Evolutionary conservation across 2,797 vertebrate genomes (phyloP), one percentile per base, ranked within the genome.

Genomic region (Micrastur ruficollis): DNA sequence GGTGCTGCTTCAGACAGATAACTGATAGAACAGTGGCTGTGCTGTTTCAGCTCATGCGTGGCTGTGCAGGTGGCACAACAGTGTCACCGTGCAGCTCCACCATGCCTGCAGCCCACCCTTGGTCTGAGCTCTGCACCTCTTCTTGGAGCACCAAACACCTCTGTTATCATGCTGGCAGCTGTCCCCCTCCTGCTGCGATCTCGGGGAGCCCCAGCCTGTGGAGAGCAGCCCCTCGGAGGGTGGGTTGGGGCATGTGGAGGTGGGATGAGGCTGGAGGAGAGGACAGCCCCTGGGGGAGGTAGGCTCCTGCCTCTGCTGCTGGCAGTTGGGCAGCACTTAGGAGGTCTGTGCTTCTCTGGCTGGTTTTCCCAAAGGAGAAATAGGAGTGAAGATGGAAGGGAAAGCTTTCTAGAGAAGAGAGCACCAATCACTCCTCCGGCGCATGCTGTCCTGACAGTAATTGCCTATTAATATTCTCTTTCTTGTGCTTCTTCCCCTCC

Each of bases 81-180:
- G 56, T 8, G 1, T 50, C 38, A 11, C 26, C 0, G 0, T 16
- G 56, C 12, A 21, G 80, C 29, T 27, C 14, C 47, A 2, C 14
- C 50, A 21, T 4, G 15, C 34, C 32, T 18, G 40, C 22, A 47
- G n/a, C 44, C 25, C 49, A 49, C 2, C 38, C 13, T n/a, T 14
- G 6, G 23, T 34, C 38, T 62, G 44, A 10, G 9, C 12, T 27
- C 74, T 32, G 2, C 32, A 1, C 26, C 5, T 49, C 3, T 11
- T 25, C 68, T 22, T 10, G 63, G 67, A 47, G 47, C 59, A 62
- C 12, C 42, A 20, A n/a, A 25, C 2, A 3, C 13, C 34, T 1
- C 42, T 2, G 1, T 56, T 12, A 8, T 0, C 8, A n/a, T 10
- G 55, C 12, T n/a, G 63, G 58, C 71, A 79, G 47, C 71, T 2